phyloP scores from a whole-genome alignment of 2,888 invertebrate genomes.

The Glyphotaelius pellucidus region DNA sequence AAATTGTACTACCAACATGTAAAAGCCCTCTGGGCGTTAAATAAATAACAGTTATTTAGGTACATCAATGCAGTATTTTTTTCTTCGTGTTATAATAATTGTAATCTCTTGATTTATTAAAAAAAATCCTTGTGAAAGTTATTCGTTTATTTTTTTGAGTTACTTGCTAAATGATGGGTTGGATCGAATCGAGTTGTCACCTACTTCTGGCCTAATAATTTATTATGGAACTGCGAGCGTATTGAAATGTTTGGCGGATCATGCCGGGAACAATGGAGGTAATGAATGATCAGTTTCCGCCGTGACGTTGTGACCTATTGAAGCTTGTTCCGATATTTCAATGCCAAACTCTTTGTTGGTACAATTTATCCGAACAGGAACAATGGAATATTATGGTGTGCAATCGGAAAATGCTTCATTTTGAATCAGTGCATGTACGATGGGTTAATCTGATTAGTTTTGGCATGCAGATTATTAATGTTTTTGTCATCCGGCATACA shows the following conservation, averaged over 20 bases:
- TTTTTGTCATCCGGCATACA: not conserved
- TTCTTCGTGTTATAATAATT: too few relatives aligned
- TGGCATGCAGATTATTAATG: not conserved
- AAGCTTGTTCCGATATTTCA: not conserved
- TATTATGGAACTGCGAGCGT: not conserved
- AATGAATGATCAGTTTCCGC: conserved; percentile 2
- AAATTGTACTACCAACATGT: too few relatives aligned
- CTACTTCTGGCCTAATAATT: not conserved
- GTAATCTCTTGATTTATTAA: too few relatives aligned
- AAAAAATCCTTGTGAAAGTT: not conserved
- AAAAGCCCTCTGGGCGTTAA: too few relatives aligned
- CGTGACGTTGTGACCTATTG: not conserved
- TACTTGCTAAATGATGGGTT: not conserved
- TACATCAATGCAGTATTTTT: too few relatives aligned
- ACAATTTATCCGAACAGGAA: not conserved
- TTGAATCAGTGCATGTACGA: not conserved
- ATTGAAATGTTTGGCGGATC: not conserved
- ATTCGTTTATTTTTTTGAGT: not conserved
- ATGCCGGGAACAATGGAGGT: not conserved
- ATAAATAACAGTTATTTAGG: too few relatives aligned
- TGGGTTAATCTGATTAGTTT: not conserved
- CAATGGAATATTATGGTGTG: not conserved
- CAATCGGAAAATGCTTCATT: not conserved
- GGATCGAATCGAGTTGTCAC: not conserved
- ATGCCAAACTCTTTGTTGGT: not conserved